These are phyloP conservation scores for Eumeta japonica DNA, from an alignment of 1,140 invertebrate genomes.

Conservation along the genomic window DNA sequence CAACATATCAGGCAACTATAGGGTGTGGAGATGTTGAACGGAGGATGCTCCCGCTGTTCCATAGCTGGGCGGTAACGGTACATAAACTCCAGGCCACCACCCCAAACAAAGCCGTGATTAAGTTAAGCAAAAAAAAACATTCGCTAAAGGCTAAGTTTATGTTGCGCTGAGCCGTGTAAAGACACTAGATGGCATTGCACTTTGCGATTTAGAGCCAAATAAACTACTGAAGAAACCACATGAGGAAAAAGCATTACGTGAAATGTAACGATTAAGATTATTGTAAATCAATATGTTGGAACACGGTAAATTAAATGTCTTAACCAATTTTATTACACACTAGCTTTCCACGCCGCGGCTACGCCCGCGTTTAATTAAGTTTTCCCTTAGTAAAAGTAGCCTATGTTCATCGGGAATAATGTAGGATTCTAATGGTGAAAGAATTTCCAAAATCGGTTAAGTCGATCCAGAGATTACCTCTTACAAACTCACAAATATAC, in stretches of 20 bases:
- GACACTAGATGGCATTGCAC: constrained; percentile 12
- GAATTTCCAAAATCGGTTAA: too few relatives aligned
- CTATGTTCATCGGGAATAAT: too few relatives aligned
- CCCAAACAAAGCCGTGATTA: constrained; percentile 26
- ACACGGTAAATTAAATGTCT: constrained; percentile 3
- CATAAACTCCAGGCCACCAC: constrained; percentile 22
- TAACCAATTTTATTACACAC: constrained; percentile 2
- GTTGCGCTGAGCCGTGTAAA: constrained; percentile 20
- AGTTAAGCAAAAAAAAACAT: constrained; percentile 23
- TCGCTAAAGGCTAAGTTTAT: constrained; percentile 23
- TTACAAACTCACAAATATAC: too few relatives aligned
- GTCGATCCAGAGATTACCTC: too few relatives aligned
- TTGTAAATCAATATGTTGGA: constrained; percentile 7
- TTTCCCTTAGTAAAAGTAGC: too few relatives aligned
- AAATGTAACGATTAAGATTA: constrained; percentile 11
- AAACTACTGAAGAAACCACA: constrained; percentile 16
- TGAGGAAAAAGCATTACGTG: constrained; percentile 11
- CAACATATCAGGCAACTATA: background rate
- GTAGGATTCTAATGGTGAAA: too few relatives aligned
- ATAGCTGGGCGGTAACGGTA: background rate
- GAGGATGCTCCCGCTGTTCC: background rate
- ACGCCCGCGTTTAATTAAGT: too few relatives aligned
- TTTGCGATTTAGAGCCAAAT: constrained; percentile 15
- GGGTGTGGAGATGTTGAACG: background rate
- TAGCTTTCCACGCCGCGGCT: too few relatives aligned